Evolutionary conservation across 2,113 vertebrate genomes (phyloP), one percentile per base, ranked within the genome.

Genomic region (Patagioenas fasciata): DNA sequence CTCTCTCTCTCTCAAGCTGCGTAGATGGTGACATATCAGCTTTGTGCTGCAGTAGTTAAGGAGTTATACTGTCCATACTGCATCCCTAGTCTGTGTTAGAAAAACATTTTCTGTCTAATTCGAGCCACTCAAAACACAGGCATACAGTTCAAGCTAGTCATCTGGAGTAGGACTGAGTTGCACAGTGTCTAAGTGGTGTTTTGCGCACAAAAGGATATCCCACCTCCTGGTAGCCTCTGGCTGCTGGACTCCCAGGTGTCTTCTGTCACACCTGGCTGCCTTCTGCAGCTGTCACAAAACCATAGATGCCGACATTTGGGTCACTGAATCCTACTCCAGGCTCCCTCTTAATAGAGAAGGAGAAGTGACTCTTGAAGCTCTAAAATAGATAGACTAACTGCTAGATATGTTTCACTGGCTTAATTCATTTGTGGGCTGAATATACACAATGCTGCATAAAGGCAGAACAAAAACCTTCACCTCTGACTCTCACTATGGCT

Each of bases 221-320:
- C 21, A 23, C 17, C 28, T 84, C 54, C 31, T 21, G 40, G 0
- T 0, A 50, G 64, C 25, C n/a, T 70, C 60, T 70, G 77, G 28
- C 47, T 84, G 42, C 72, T 74, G 40, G 72, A n/a, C 13, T 90
- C 23, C 50, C 26, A 31, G 5, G 51, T 4, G 6, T 54, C 21
- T 56, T 42, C 32, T 91, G 31, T 50, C 61, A 36, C 23, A 64
- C 25, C 5, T 51, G 17, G 23, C 62, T 77, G 62, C 64, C 44
- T 65, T 77, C 44, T 90, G 58, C 58, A 91, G 50, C 75, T 75
- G 50, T 44, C 40, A 34, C 28, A 51, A 34, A 12, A 26, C 8
- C 34, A 16, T 44, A 36, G 26, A 65, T 12, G 10, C 25, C 16
- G 51, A 21, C 0, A 0, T 38, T 25, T 73, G 64, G 11, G 31